Evolutionary conservation across 2,113 vertebrate species (phyloP).

Genomic region (Salminus brasiliensis): DNA sequence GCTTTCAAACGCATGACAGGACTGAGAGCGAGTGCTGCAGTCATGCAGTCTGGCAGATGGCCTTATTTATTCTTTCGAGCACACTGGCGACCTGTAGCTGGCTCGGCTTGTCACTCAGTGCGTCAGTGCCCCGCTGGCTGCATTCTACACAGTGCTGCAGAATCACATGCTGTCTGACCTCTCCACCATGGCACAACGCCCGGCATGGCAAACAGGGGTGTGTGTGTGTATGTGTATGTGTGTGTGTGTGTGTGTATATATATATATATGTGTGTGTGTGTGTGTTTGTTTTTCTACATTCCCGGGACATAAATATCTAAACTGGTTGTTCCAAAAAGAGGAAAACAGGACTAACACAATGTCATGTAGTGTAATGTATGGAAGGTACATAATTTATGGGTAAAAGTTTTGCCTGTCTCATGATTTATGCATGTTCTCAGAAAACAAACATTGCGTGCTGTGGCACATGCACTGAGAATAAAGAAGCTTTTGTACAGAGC

Average conservation of each 20-base stretch:
- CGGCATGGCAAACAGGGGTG: slow-evolving; percentile 64
- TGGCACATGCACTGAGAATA: too few species aligned
- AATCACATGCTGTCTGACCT: slow-evolving; percentile 78
- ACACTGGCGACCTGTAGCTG: slow-evolving; percentile 69
- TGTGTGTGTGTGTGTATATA: slow-evolving; percentile 27
- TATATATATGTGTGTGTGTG: not conserved
- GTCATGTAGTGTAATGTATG: not conserved
- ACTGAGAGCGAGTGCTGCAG: slow-evolving; percentile 52
- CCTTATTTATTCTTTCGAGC: slow-evolving; percentile 72
- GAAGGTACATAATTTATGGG: not conserved
- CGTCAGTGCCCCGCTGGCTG: slow-evolving; percentile 69
- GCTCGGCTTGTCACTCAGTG: slow-evolving; percentile 68
- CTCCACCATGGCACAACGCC: slow-evolving; percentile 73
- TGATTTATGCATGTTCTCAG: too few species aligned
- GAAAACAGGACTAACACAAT: not conserved
- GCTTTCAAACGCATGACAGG: slow-evolving; percentile 58
- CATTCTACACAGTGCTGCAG: slow-evolving; percentile 73
- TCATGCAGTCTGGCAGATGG: slow-evolving; percentile 65
- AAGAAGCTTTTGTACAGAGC: too few species aligned
- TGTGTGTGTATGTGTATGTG: not conserved
- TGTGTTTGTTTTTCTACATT: not conserved
- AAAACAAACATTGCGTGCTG: too few species aligned
- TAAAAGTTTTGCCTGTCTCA: not conserved
- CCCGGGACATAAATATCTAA: not conserved
- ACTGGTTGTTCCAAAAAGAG: not conserved